Percentiles rank a stretch among this genome's conserved stretches.
Evolutionary conservation across 2,888 invertebrate species (phyloP).

Genomic region (Callinectes sapidus): DNA sequence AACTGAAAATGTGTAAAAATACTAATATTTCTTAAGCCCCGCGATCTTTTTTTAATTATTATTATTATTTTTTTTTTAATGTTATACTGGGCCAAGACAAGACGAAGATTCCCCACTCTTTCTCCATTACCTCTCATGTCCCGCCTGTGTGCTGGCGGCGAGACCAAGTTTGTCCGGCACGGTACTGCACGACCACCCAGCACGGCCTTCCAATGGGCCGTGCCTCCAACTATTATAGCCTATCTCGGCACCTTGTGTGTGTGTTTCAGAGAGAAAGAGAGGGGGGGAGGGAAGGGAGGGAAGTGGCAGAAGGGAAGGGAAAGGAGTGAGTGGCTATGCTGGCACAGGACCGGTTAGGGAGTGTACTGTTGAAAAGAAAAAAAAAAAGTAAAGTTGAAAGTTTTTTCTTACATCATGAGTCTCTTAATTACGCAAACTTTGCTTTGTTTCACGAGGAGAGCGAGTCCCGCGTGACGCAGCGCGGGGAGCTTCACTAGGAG

Average conservation of each 20-base stretch:
- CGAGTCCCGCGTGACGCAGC: not conserved
- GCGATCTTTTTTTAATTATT: no score
- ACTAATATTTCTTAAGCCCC: no score
- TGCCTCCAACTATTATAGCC: not conserved
- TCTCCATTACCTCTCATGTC: no score
- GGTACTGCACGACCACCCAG: not conserved
- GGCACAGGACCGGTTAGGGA: not conserved
- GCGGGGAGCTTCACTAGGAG: not conserved
- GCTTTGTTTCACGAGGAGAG: slow-evolving; percentile 4
- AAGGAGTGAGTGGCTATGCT: not conserved
- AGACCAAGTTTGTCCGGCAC: not conserved
- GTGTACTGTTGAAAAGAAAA: not conserved
- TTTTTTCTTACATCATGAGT: slow-evolving; percentile 17
- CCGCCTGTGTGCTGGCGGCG: not conserved
- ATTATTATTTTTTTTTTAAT: no score
- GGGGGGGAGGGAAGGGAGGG: not conserved
- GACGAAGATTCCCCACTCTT: no score
- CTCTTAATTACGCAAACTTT: slow-evolving; percentile 27
- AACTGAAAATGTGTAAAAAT: no score
- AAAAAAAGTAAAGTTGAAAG: slow-evolving; percentile 23
- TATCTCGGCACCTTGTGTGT: slow-evolving; percentile 14
- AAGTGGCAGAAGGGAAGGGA: not conserved
- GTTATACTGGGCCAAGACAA: no score
- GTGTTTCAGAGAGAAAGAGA: not conserved
- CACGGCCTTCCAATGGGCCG: not conserved